Percentiles rank a stretch among this genome's conserved stretches.
These are phyloP conservation scores for Subanguina moxae DNA, from an alignment of 1,140 invertebrate species.

Conservation along the genomic window DNA sequence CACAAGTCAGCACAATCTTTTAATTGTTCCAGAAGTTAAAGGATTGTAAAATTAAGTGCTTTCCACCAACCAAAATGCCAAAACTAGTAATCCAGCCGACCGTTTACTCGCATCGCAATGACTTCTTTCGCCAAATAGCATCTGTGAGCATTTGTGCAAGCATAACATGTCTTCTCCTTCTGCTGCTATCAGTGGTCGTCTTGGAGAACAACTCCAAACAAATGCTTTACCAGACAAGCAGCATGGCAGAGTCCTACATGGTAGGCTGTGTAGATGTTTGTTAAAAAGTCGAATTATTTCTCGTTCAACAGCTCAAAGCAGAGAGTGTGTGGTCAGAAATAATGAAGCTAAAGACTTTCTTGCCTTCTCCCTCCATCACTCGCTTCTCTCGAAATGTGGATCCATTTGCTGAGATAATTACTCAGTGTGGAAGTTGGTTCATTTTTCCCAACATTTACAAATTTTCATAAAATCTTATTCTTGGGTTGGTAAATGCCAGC, in stretches of 20 bases:
- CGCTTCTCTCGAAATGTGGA: slow-evolving; percentile 1
- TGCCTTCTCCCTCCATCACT: neutral
- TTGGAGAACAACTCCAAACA: neutral
- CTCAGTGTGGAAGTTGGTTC: neutral
- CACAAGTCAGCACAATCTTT: no score
- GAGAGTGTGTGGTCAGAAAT: neutral
- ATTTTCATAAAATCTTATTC: no score
- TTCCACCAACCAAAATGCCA: neutral
- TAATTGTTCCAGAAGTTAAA: no score
- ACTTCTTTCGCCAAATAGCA: neutral
- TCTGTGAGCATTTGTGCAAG: neutral
- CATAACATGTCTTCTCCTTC: neutral
- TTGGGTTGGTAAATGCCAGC: no score
- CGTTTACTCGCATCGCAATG: neutral
- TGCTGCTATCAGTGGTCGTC: neutral
- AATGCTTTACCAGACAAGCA: neutral
- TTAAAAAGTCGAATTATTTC: neutral
- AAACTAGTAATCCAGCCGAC: neutral
- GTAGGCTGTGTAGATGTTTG: neutral
- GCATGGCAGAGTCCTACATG: neutral
- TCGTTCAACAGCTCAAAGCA: neutral
- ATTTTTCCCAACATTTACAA: no score
- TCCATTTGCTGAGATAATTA: slow-evolving; percentile 1
- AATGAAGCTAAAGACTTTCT: neutral
- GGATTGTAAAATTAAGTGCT: no score